Evolutionary conservation across 2,797 vertebrate genomes (phyloP).

Genomic region (Tapirus indicus): DNA sequence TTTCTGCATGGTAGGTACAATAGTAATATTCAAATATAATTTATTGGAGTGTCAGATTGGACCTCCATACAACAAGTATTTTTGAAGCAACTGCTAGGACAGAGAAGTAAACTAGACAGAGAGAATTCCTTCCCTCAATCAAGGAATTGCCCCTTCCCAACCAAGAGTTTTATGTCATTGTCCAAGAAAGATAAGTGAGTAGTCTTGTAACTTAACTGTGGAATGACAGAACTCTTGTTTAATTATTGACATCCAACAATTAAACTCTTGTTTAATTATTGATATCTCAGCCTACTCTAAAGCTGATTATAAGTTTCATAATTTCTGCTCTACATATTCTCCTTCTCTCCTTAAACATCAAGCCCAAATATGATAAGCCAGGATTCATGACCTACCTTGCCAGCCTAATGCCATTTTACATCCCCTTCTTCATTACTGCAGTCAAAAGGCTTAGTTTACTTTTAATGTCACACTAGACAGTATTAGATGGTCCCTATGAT

Average conservation of each 20-base stretch:
- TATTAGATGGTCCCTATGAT: background rate
- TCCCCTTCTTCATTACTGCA: background rate
- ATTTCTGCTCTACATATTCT: constrained; percentile 30
- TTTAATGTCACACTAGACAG: constrained; percentile 32
- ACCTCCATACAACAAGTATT: background rate
- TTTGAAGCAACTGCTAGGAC: background rate
- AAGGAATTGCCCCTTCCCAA: constrained; percentile 4
- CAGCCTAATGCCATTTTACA: background rate
- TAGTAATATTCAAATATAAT: constrained; percentile 40
- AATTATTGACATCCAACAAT: constrained; percentile 28
- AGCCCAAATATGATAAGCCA: constrained; percentile 20
- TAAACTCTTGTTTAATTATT: constrained; percentile 40
- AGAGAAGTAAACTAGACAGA: constrained; percentile 28
- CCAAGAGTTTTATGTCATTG: background rate
- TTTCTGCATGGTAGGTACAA: background rate
- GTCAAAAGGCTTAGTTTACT: constrained; percentile 18
- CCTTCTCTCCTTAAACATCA: constrained; percentile 46
- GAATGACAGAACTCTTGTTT: constrained; percentile 38
- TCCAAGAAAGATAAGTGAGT: constrained; percentile 32
- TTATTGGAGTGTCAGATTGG: background rate
- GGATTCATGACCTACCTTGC: background rate
- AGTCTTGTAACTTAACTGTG: constrained; percentile 39
- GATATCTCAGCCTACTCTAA: background rate
- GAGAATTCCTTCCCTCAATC: background rate
- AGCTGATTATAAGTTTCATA: constrained; percentile 51